Evolutionary conservation across 2,888 invertebrate genomes (phyloP), one percentile per base, ranked within the genome.

Genomic region (Mylabris sibirica): DNA sequence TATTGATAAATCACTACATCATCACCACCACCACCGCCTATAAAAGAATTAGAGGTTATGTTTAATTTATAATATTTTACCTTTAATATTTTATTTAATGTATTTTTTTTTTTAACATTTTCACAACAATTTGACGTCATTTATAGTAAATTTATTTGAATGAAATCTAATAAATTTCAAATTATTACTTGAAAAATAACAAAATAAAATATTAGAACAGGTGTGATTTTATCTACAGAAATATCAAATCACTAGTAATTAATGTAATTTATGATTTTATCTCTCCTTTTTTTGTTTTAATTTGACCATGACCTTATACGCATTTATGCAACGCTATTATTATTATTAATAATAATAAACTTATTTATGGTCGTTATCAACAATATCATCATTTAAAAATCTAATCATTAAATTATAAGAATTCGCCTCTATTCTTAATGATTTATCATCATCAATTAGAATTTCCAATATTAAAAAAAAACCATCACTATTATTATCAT

Each of bases 291-390:
- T 12, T 24, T 53, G 3, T 6, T 14, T n/a, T 49, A 9, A 22
- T 14, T 26, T 57, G 57, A 3, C 57, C 57, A 26, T 57, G 57
- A 57, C 57, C 57, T 57, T 57, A 49, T 49, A 49, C 11, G 49
- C 11, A 49, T 17, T 44, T 44, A 44, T 44, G 44, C 17, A n/a
- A 17, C 12, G 11, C 12, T 38, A 38, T 17, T n/a, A 44, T 38
- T 38, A 30, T n/a, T n/a, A n/a, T n/a, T n/a, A n/a, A n/a, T 8
- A 12, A 44, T n/a, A 44, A 44, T n/a, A 44, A n/a, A 44, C 14
- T n/a, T 14, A 44, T 44, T 44, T 44, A 44, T 44, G 3, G 44
- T 5, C 3, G 17, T 14, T 30, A 30, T 30, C 30, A 30, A 30
- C 30, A 30, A 30, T 30, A 30, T 30, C 30, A 30, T 8, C 30